These are phyloP conservation scores for Chaetodon auriga DNA, from an alignment of 2,113 vertebrate genomes.

Conservation along the genomic window DNA sequence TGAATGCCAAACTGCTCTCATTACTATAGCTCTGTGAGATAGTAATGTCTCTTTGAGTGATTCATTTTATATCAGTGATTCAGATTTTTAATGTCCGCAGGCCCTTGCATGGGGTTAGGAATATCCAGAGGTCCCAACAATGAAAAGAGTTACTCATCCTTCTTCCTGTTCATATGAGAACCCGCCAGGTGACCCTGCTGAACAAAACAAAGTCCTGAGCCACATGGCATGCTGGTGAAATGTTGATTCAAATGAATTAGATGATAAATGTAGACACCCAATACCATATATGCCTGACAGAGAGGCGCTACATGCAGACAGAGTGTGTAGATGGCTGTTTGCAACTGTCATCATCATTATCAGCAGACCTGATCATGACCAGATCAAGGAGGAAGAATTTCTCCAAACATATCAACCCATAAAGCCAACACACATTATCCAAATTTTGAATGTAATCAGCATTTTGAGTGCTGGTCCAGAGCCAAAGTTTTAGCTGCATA, in stretches of 20 bases:
- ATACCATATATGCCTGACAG: not conserved
- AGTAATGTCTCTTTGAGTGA: slow-evolving; percentile 21
- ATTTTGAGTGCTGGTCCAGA: not conserved
- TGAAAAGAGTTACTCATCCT: slow-evolving; percentile 52
- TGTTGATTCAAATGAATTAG: not conserved
- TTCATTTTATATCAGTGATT: slow-evolving; percentile 64
- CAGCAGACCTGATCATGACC: not conserved
- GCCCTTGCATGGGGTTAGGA: slow-evolving; percentile 36
- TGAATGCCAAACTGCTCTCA: slow-evolving; percentile 24
- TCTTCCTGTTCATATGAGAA: slow-evolving; percentile 35
- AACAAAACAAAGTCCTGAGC: not conserved
- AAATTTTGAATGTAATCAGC: not conserved
- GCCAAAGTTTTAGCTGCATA: not conserved
- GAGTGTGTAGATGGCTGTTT: not conserved
- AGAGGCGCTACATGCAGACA: not conserved
- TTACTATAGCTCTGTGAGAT: slow-evolving; percentile 16
- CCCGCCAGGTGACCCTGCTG: slow-evolving; percentile 5
- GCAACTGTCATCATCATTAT: not conserved
- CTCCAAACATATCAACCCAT: not conserved
- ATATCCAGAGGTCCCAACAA: slow-evolving; percentile 36
- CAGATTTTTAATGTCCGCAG: slow-evolving; percentile 40
- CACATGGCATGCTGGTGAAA: slow-evolving; percentile 10
- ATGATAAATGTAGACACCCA: not conserved
- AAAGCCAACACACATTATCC: not conserved
- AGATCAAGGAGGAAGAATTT: not conserved